A percentile compares a stretch with the other conserved stretches of the same genome.
Conservation (phyloP, 2,113 vertebrate species). For the Mystacornis crossleyi region DNA sequence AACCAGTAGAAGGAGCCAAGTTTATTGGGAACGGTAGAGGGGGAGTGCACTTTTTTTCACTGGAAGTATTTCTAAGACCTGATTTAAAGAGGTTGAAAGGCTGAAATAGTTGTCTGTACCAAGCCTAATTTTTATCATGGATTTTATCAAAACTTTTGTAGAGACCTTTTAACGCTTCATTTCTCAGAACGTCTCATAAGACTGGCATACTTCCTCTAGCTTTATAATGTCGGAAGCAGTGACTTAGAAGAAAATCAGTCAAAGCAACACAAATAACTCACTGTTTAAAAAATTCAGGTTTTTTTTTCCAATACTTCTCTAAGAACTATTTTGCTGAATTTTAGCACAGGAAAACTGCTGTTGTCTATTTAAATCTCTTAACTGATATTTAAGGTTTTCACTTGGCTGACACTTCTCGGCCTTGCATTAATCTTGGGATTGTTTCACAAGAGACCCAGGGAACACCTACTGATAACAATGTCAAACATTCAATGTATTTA, state of each 20-base stretch:
- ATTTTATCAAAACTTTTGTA: not conserved
- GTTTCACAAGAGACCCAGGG: slow-evolving; percentile 58
- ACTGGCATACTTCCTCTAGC: not conserved
- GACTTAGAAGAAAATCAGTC: not conserved
- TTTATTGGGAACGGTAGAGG: not conserved
- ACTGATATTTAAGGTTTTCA: slow-evolving; percentile 20
- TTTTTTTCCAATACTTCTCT: not conserved
- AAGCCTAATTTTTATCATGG: not conserved
- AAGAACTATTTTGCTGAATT: not conserved
- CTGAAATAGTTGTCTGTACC: not conserved
- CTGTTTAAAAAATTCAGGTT: not conserved
- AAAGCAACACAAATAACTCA: not conserved
- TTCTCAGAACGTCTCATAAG: not conserved
- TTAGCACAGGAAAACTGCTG: not conserved
- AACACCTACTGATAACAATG: slow-evolving; percentile 63
- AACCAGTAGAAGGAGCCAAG: not conserved
- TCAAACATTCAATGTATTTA: slow-evolving; percentile 65
- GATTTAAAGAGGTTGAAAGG: not conserved
- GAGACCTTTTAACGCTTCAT: not conserved
- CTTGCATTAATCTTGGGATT: slow-evolving; percentile 45
- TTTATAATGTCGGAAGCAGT: not conserved
- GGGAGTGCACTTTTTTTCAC: not conserved
- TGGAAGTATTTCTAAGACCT: not conserved
- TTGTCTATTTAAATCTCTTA: slow-evolving; percentile 5
- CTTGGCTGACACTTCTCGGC: slow-evolving; percentile 30